phyloP scores from a whole-genome alignment of 2,888 invertebrate genomes.

The Diarsia dahlii region DNA sequence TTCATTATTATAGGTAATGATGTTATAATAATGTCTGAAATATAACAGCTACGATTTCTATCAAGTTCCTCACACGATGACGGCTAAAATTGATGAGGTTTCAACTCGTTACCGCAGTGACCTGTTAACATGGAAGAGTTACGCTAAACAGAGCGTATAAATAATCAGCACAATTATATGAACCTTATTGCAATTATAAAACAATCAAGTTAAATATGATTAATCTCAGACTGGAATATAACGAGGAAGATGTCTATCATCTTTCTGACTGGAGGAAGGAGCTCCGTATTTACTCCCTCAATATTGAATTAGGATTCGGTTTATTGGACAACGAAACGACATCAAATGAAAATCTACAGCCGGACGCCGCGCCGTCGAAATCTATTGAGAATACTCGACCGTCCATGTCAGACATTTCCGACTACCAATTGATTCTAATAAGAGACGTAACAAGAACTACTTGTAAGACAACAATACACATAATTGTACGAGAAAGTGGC shows the following conservation, averaged over 20 bases:
- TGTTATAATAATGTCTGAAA: background rate
- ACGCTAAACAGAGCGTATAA: slow-evolving; percentile 33
- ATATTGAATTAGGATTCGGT: slow-evolving; percentile 20
- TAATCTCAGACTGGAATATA: background rate
- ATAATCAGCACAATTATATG: slow-evolving; percentile 25
- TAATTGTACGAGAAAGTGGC: slow-evolving; percentile 49
- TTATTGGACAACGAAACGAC: slow-evolving; percentile 56
- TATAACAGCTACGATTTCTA: slow-evolving; percentile 3
- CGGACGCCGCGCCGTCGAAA: slow-evolving; percentile 39
- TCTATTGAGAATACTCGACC: slow-evolving; percentile 57
- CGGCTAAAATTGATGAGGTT: slow-evolving; percentile 47
- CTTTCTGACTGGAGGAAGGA: background rate
- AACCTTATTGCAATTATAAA: slow-evolving; percentile 34
- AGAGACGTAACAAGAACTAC: slow-evolving; percentile 36
- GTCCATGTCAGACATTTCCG: slow-evolving; percentile 41
- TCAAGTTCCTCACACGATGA: slow-evolving; percentile 4
- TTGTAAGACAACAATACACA: slow-evolving; percentile 56
- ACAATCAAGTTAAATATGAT: slow-evolving; percentile 8
- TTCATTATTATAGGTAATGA: background rate
- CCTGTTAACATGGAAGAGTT: slow-evolving; percentile 33
- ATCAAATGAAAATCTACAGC: slow-evolving; percentile 39
- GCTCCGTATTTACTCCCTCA: background rate
- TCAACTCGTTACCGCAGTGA: slow-evolving; percentile 36
- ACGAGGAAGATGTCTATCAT: background rate
- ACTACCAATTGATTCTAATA: slow-evolving; percentile 55